Evolutionary conservation across 2,888 invertebrate genomes (phyloP).

Genomic region (Panorpa germanica): DNA sequence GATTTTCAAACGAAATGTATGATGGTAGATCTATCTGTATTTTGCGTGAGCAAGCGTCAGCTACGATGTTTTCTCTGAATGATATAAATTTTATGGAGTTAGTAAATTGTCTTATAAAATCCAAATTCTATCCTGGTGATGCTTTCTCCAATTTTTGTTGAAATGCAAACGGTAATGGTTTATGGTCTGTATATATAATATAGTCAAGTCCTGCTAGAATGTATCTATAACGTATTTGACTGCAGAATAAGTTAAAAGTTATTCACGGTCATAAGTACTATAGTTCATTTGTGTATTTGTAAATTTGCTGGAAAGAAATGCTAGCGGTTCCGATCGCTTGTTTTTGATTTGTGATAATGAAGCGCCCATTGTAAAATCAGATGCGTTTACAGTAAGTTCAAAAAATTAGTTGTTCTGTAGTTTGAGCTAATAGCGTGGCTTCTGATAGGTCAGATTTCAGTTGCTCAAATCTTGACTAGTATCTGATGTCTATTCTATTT

Average conservation of each 20-base stretch:
- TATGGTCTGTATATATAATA: too few relatives aligned
- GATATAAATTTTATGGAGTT: too few relatives aligned
- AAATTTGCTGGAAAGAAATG: constrained; percentile 19
- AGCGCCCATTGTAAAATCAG: constrained; percentile 19
- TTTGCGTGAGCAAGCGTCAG: too few relatives aligned
- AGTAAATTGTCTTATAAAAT: too few relatives aligned
- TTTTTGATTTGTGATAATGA: constrained; percentile 17
- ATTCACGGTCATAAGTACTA: constrained; percentile 19
- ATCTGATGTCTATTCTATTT: constrained; percentile 1
- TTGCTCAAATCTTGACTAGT: too few relatives aligned
- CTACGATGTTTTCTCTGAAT: too few relatives aligned
- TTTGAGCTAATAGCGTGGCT: constrained; percentile 17
- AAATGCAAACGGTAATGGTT: too few relatives aligned
- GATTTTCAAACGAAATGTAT: too few relatives aligned
- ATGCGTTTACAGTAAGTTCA: constrained; percentile 14
- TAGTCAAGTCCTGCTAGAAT: too few relatives aligned
- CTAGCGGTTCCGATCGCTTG: constrained; percentile 17
- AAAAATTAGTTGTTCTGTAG: constrained; percentile 15
- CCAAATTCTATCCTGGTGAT: too few relatives aligned
- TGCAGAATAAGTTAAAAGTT: constrained; percentile 18
- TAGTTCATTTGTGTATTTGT: constrained; percentile 17
- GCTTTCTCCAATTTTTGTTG: too few relatives aligned
- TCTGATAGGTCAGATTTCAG: constrained; percentile 6
- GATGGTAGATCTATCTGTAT: too few relatives aligned
- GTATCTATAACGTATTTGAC: constrained; percentile 19